These are phyloP conservation scores for Carposina sasakii DNA, from an alignment of 1,140 invertebrate genomes.

Conservation along the genomic window DNA sequence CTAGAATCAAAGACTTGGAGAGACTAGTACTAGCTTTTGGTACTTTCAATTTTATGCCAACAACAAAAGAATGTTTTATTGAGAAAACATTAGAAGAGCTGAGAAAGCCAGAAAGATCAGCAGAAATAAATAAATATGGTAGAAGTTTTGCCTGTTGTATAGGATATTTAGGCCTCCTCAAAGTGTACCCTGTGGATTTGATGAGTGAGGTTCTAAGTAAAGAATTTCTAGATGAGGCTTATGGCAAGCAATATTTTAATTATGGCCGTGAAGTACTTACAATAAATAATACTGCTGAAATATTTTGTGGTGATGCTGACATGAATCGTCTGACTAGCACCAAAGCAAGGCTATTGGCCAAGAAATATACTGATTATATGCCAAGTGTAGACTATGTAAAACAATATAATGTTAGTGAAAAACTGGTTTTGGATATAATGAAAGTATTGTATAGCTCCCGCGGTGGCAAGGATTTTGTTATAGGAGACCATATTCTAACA, in stretches of 20 bases:
- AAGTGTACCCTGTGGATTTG: constrained; percentile 71
- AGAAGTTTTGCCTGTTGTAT: constrained; percentile 63
- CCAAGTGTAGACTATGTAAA: constrained; percentile 62
- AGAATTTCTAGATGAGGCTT: constrained; percentile 57
- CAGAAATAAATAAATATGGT: constrained; percentile 66
- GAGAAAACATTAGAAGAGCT: constrained; percentile 69
- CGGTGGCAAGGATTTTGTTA: constrained; percentile 53
- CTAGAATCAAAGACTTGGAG: constrained; percentile 78
- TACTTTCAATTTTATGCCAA: constrained; percentile 69
- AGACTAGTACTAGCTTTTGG: constrained; percentile 71
- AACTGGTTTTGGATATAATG: constrained; percentile 62
- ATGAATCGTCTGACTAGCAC: constrained; percentile 66
- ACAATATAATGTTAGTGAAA: constrained; percentile 61
- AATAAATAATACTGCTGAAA: constrained; percentile 71
- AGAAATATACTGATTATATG: constrained; percentile 68
- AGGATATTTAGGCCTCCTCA: constrained; percentile 61
- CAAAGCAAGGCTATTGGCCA: constrained; percentile 50
- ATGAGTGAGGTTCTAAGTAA: constrained; percentile 63
- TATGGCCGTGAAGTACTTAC: constrained; percentile 71
- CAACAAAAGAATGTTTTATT: constrained; percentile 62
- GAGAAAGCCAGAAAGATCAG: constrained; percentile 44
- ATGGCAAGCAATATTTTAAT: constrained; percentile 48
- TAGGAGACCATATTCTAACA: constrained; percentile 70
- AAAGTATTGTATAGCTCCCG: constrained; percentile 46
- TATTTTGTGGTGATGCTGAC: constrained; percentile 72